phyloP scores from a whole-genome alignment of 2,797 vertebrate genomes.

The Squalus acanthias region DNA sequence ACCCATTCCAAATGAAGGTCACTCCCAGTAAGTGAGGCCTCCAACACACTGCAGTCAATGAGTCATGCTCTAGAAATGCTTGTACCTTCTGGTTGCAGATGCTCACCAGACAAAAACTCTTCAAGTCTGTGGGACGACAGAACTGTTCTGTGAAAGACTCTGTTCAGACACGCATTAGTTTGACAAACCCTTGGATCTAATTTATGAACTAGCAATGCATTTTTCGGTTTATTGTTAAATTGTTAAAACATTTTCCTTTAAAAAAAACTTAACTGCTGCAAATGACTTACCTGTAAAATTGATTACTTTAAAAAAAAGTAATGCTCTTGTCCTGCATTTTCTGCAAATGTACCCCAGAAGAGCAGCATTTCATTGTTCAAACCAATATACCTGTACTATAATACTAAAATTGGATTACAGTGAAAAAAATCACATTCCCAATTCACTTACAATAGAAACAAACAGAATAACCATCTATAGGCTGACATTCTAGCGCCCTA shows the following conservation, averaged over 20 bases:
- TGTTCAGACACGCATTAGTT: neutral
- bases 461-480: neutral
- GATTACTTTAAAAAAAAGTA: neutral
- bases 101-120: conserved; percentile 10
- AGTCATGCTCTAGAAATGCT: conserved; percentile 32
- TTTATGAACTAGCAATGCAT: neutral
- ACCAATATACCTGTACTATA: neutral
- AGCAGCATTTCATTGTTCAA: neutral
- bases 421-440: neutral
- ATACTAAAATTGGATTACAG: neutral
- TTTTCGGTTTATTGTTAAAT: neutral
- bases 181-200: neutral
- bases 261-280: neutral
- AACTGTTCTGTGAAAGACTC: conserved; percentile 16
- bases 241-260: neutral
- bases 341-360: neutral
- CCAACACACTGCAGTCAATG: conserved; percentile 14
- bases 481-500: neutral
- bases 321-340: neutral
- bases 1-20: conserved; percentile 29
- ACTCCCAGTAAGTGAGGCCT: conserved; percentile 33
- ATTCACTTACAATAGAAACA: neutral
- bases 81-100: conserved; percentile 34
- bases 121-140: neutral
- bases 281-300: neutral